Evolutionary conservation across 2,797 vertebrate species (phyloP).

Genomic region (Mus caroli): DNA sequence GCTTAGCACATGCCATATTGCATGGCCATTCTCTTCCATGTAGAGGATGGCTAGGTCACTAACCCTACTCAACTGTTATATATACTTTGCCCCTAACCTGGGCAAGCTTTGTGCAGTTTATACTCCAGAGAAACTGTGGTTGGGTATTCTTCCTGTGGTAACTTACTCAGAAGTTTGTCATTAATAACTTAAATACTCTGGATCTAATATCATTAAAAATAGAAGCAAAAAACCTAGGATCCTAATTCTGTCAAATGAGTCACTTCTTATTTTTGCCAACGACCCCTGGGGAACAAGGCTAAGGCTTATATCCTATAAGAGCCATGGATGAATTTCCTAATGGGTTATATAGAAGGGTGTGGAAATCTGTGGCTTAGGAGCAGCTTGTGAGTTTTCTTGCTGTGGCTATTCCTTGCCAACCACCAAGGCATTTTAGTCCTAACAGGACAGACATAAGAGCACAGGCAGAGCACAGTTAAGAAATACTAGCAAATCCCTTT

Average conservation of each 20-base stretch:
- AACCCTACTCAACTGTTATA: not conserved
- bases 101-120: conserved; percentile 38
- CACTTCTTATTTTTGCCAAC: conserved; percentile 80
- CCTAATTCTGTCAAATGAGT: conserved; percentile 80
- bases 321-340: conserved; percentile 56
- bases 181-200: conserved; percentile 74
- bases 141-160: conserved; percentile 75
- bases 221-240: conserved; percentile 79
- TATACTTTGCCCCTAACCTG: conserved; percentile 25
- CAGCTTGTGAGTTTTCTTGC: conserved; percentile 33
- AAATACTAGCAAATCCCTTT: conserved; percentile 7
- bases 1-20: not conserved
- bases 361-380: conserved; percentile 56
- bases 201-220: conserved; percentile 79
- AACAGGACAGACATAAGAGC: not conserved
- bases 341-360: conserved; percentile 26
- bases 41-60: not conserved
- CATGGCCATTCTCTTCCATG: not conserved
- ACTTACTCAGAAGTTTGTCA: conserved; percentile 67
- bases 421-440: not conserved
- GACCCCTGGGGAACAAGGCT: conserved; percentile 66
- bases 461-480: not conserved
- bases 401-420: not conserved
- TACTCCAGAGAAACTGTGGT: conserved; percentile 55
- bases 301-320: conserved; percentile 69